Evolutionary conservation across 2,113 vertebrate genomes (phyloP).

Genomic region (Hippocampus barbouri): DNA sequence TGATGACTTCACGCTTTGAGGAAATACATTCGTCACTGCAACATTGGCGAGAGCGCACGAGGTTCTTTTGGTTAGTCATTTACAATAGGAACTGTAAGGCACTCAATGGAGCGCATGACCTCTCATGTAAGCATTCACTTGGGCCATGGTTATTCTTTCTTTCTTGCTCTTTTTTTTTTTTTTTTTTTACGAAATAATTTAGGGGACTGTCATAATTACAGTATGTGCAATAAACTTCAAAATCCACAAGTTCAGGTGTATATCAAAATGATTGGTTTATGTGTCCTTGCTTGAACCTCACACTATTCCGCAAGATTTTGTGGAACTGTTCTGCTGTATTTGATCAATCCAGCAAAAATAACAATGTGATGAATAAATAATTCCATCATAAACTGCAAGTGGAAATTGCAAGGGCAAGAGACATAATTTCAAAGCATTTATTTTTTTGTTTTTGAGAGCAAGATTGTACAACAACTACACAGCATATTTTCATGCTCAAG

Average conservation of each 20-base stretch:
- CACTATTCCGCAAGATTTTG: not conserved
- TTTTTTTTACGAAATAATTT: not conserved
- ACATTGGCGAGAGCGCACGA: not conserved
- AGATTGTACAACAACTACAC: not conserved
- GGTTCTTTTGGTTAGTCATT: too few species aligned
- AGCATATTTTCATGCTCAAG: not conserved
- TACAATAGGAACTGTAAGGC: not conserved
- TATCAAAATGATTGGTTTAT: not conserved
- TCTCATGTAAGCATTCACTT: not conserved
- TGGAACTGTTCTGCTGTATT: not conserved
- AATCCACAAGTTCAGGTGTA: not conserved
- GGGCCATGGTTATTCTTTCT: not conserved
- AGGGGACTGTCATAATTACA: not conserved
- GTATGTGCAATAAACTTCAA: too few species aligned
- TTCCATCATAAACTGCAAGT: too few species aligned
- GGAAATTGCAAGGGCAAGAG: too few species aligned
- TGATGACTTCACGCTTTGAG: slow-evolving; percentile 23
- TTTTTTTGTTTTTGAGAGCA: too few species aligned
- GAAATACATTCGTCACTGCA: slow-evolving; percentile 12
- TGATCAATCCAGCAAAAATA: not conserved
- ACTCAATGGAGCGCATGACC: not conserved
- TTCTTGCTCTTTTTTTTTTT: not conserved
- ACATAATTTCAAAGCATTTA: too few species aligned
- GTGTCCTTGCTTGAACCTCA: not conserved
- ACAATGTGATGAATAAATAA: too few species aligned